These are phyloP conservation scores for Pygocentrus nattereri DNA, from an alignment of 2,797 vertebrate species.

Conservation along the genomic window DNA sequence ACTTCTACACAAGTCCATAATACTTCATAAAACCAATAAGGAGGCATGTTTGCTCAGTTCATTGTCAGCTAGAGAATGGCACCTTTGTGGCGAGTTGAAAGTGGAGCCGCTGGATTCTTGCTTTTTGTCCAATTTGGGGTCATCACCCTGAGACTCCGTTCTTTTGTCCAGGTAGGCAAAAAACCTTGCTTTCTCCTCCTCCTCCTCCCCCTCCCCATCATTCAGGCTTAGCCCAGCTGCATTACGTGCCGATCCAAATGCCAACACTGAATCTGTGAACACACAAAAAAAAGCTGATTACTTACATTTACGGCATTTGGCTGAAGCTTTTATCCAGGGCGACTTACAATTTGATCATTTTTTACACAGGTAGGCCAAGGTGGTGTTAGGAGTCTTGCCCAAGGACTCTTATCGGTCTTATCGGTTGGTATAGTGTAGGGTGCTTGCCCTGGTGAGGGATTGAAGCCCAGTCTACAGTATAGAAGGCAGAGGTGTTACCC, in stretches of 20 bases:
- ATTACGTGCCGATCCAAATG: slow-evolving; percentile 70
- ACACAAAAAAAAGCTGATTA: slow-evolving; percentile 1
- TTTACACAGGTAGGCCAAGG: too few species aligned
- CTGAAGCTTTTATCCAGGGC: too few species aligned
- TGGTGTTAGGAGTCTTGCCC: too few species aligned
- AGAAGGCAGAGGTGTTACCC: too few species aligned
- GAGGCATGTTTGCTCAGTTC: background rate
- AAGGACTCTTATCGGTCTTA: too few species aligned
- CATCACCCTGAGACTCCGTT: slow-evolving; percentile 84
- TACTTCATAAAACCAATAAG: background rate
- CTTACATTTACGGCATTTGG: too few species aligned
- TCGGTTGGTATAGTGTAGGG: too few species aligned
- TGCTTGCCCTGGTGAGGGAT: too few species aligned
- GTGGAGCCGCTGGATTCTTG: slow-evolving; percentile 81
- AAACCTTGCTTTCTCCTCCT: slow-evolving; percentile 88
- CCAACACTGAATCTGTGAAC: slow-evolving; percentile 72
- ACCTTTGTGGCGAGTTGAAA: slow-evolving; percentile 62
- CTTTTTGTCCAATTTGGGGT: slow-evolving; percentile 87
- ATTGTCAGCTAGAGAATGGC: background rate
- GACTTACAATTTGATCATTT: too few species aligned
- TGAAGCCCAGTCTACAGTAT: too few species aligned
- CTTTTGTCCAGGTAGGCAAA: slow-evolving; percentile 86
- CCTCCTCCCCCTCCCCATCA: slow-evolving; percentile 88
- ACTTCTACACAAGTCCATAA: background rate
- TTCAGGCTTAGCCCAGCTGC: slow-evolving; percentile 77